Conservation (phyloP, 2,113 vertebrate genomes). For the Typhlomys cinereus region DNA sequence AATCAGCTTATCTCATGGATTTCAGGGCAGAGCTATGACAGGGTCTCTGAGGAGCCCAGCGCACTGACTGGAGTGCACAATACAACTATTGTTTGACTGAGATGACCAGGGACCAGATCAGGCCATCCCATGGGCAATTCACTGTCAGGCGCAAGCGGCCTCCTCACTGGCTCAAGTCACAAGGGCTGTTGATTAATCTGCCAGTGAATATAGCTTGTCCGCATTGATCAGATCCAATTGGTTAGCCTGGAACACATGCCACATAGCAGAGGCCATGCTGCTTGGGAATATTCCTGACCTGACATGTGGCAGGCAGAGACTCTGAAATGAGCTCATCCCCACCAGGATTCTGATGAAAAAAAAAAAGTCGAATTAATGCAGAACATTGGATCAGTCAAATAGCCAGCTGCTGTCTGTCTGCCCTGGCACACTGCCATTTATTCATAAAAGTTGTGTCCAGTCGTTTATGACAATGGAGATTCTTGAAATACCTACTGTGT, state of each 20-base stretch:
- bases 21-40: neutral
- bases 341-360: slow-evolving; percentile 43
- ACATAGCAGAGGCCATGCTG: neutral
- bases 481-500: neutral
- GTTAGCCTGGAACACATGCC: neutral
- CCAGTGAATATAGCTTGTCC: slow-evolving; percentile 23
- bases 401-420: slow-evolving; percentile 48
- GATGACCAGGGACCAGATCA: rapidly evolving
- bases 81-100: neutral
- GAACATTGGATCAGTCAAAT: slow-evolving; percentile 40
- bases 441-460: slow-evolving; percentile 2
- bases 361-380: slow-evolving; percentile 37
- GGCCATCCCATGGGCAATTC: rapidly evolving
- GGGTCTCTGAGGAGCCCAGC: slow-evolving; percentile 29
- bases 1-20: slow-evolving; percentile 32
- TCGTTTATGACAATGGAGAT: neutral
- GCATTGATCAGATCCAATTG: neutral
- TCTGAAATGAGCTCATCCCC: slow-evolving; percentile 69
- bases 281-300: neutral
- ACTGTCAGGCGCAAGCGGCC: neutral
- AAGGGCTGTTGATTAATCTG: slow-evolving; percentile 19
- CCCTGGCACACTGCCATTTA: slow-evolving; percentile 5
- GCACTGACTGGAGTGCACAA: neutral
- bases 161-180: slow-evolving; percentile 47
- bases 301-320: slow-evolving; percentile 72